Evolutionary conservation across 2,888 invertebrate species (phyloP), one percentile per base, ranked within the genome.

Genomic region (Microctonus hyperodae): DNA sequence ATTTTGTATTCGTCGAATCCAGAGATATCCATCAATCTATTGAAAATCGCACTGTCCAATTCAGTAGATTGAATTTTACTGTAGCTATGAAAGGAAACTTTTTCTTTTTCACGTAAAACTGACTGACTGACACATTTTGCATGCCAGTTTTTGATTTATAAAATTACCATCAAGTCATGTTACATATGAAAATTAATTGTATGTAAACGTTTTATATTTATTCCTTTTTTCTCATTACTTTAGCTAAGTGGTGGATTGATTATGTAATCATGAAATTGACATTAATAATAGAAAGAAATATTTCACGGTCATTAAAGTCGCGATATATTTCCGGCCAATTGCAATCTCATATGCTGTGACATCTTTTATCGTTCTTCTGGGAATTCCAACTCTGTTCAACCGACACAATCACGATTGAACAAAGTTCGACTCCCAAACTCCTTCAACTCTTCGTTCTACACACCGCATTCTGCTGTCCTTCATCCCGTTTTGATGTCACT

Each of bases 61-160:
- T 28, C 22, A 25, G 20, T 55, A 63, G 44, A 63, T 63, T 63
- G 55, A 22, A 56, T 63, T 55, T 56, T 20, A 44, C 33, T 28
- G 20, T 6, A 61, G 50, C 35, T 2, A 20, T 50, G 50, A 3
- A 5, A 50, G 16, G 4, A 11, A 22, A 22, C 5, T 50, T 50
- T 50, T 50, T 16, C 16, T 50, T 50, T n/a, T 10, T n/a, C n/a
- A n/a, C n/a, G 25, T 20, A 11, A 1, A 10, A 20, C 50, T 51
- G 23, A 51, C 23, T 20, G 22, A 16, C 11, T 7, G 23, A 23
- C 53, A 25, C 13, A 23, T 25, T 4, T 25, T 53, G n/a, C 13
- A 22, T 7, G n/a, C 25, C n/a, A 25, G 11, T 53, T 25, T 53
- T 25, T 1, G 10, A 53, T 53, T 28, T 53, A 44, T n/a, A 0